A percentile compares a stretch with the other conserved stretches of the same genome.
Conservation (phyloP, 2,113 vertebrate species). For the Picathartes gymnocephalus region DNA sequence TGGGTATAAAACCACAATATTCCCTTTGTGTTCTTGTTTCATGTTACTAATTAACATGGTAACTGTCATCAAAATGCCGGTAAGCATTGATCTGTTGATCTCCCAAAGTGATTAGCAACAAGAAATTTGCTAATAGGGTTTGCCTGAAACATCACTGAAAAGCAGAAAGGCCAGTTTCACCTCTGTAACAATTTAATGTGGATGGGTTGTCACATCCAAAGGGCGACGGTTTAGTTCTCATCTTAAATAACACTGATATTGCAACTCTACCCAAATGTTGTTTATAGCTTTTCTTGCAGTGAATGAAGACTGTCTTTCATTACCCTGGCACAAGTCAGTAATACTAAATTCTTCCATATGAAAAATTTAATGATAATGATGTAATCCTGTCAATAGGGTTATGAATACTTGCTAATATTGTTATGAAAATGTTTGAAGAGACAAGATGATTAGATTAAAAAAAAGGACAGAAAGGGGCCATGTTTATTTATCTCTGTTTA, state of each 20-base stretch:
- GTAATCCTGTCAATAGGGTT: not conserved
- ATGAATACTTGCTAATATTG: not conserved
- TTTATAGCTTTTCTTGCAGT: not conserved
- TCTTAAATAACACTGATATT: not conserved
- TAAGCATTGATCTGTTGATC: conserved; percentile 12
- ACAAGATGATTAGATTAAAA: not conserved
- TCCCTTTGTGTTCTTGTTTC: not conserved
- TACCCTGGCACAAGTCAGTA: not conserved
- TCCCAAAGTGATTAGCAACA: conserved; percentile 2
- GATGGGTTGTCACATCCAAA: not conserved
- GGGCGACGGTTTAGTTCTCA: not conserved
- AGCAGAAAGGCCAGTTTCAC: not conserved
- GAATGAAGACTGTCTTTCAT: not conserved
- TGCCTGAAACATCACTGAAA: not conserved
- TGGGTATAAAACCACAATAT: not conserved
- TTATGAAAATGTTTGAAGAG: not conserved
- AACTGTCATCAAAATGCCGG: conserved; percentile 18
- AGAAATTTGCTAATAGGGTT: not conserved
- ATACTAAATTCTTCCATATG: not conserved
- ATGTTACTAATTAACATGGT: not conserved
- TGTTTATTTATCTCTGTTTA: not conserved
- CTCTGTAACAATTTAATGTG: not conserved
- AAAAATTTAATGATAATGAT: not conserved
- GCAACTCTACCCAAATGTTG: not conserved
- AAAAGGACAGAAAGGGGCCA: not conserved